Evolutionary conservation across 2,113 vertebrate species (phyloP).

Genomic region (Ramphastos sulfuratus): DNA sequence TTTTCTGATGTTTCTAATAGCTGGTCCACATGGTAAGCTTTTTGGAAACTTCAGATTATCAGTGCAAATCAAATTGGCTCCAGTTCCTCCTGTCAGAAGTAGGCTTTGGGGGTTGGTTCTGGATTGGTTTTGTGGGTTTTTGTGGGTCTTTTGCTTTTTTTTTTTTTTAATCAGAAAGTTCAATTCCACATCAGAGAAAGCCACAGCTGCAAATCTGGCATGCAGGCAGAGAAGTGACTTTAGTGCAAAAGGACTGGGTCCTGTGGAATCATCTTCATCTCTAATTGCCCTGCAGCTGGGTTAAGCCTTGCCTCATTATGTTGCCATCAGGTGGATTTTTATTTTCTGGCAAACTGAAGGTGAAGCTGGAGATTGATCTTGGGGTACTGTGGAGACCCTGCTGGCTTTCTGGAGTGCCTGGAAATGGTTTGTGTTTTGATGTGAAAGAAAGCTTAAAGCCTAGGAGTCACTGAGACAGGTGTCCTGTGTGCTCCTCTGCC

Average conservation of each 20-base stretch:
- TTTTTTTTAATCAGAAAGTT: background rate
- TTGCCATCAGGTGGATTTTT: conserved; percentile 45
- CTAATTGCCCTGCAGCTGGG: conserved; percentile 53
- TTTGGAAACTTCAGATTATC: background rate
- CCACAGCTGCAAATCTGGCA: background rate
- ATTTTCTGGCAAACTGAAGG: background rate
- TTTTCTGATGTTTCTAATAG: background rate
- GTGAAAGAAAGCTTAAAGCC: too few relatives aligned
- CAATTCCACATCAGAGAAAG: conserved; percentile 29
- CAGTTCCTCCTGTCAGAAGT: background rate
- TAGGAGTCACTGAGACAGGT: too few relatives aligned
- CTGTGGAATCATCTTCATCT: conserved; percentile 50
- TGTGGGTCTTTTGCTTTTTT: too few relatives aligned
- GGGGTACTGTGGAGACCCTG: too few relatives aligned
- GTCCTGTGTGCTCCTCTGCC: too few relatives aligned
- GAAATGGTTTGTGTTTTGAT: too few relatives aligned
- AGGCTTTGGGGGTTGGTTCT: background rate
- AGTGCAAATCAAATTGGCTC: conserved; percentile 1
- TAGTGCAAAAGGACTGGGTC: conserved; percentile 1
- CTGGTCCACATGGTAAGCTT: background rate
- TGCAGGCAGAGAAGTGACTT: background rate
- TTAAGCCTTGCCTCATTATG: conserved; percentile 53
- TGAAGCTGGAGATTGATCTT: too few relatives aligned
- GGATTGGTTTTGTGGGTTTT: too few relatives aligned
- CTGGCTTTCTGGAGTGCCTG: too few relatives aligned